Percentiles rank a stretch among this genome's conserved stretches.
phyloP scores from a whole-genome alignment of 2,888 invertebrate species.

The Deilephila elpenor region DNA sequence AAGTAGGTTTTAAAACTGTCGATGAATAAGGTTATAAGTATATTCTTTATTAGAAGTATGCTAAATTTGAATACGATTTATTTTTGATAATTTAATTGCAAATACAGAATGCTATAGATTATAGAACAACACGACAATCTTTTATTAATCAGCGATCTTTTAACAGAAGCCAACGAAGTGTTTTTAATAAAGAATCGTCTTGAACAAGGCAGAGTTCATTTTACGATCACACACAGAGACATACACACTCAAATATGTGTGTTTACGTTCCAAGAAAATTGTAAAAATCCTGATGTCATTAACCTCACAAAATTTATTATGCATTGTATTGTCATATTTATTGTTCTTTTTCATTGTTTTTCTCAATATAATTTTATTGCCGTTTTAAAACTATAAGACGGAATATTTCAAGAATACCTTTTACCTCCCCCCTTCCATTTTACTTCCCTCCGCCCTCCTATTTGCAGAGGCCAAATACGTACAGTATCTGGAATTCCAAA shows the following conservation, averaged over 20 bases:
- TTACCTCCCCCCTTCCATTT: not conserved
- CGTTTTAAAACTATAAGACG: no score
- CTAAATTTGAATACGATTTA: no score
- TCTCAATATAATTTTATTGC: not conserved
- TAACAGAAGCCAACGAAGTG: not conserved
- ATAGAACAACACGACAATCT: not conserved
- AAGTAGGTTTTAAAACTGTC: no score
- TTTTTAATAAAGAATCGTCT: not conserved
- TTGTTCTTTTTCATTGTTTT: slow-evolving; percentile 6
- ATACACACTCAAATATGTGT: not conserved
- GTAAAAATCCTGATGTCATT: slow-evolving; percentile 3
- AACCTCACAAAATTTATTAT: not conserved
- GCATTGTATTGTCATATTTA: not conserved
- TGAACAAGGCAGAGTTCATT: not conserved
- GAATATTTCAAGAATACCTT: not conserved
- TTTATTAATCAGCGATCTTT: not conserved
- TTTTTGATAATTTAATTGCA: no score
- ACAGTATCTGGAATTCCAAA: no score
- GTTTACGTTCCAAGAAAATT: not conserved
- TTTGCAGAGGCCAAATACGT: no score
- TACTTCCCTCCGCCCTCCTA: no score
- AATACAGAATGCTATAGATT: no score
- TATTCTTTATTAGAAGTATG: no score
- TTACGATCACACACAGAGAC: not conserved
- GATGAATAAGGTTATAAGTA: no score